Percentiles rank a stretch among this genome's conserved stretches.
Evolutionary conservation across 2,113 vertebrate species (phyloP).

Genomic region (Manacus vitellinus): DNA sequence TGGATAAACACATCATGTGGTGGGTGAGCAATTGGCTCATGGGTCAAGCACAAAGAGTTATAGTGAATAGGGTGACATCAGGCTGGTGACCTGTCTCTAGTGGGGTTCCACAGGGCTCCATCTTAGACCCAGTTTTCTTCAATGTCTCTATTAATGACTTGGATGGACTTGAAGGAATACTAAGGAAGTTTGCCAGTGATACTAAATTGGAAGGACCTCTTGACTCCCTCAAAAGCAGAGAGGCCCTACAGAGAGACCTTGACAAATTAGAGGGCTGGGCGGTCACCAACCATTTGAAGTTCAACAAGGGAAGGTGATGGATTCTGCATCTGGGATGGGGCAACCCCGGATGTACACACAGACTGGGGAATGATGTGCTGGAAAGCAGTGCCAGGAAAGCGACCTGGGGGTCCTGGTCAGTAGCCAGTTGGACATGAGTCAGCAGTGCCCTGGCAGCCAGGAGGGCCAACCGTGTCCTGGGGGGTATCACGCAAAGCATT

Average conservation of each 20-base stretch:
- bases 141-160: background rate
- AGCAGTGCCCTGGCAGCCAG: background rate
- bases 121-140: background rate
- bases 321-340: background rate
- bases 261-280: background rate
- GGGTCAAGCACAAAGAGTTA: too few species aligned
- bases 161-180: background rate
- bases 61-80: background rate
- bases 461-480: background rate
- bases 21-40: background rate
- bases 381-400: fast-evolving
- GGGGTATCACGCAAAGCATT: background rate
- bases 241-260: background rate
- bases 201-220: background rate
- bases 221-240: background rate
- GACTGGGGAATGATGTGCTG: background rate
- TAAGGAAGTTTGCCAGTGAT: background rate
- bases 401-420: fast-evolving
- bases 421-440: background rate
- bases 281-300: background rate
- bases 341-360: too few species aligned
- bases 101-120: fast-evolving
- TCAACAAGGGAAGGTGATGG: background rate
- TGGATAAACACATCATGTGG: background rate
- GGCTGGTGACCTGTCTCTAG: background rate